A percentile compares a stretch with the other conserved stretches of the same genome.
Conservation (phyloP, 2,888 invertebrate genomes). For the Spatulosminthurus flaviceps region DNA sequence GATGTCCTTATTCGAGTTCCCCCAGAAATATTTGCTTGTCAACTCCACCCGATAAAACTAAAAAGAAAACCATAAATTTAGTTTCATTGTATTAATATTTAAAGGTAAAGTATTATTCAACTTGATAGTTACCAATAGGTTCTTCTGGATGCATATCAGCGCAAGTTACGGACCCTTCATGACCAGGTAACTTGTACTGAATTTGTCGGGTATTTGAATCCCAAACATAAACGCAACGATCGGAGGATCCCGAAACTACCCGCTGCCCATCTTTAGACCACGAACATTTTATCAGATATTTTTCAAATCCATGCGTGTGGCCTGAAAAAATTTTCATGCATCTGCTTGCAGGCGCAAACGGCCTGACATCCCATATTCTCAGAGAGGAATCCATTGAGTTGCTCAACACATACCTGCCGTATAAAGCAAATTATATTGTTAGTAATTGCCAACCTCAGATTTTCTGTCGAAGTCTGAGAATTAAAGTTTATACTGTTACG, state of each 20-base stretch:
- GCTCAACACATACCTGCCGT: slow-evolving; percentile 74
- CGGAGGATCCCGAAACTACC: slow-evolving; percentile 91
- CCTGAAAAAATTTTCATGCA: slow-evolving; percentile 80
- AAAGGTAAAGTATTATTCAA: too few relatives aligned
- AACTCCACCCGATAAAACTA: slow-evolving; percentile 90
- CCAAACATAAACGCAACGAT: slow-evolving; percentile 96
- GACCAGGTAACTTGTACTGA: slow-evolving; percentile 96
- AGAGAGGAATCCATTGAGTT: slow-evolving; percentile 97
- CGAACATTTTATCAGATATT: slow-evolving; percentile 88
- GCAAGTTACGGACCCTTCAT: slow-evolving; percentile 96
- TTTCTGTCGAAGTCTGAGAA: too few relatives aligned
- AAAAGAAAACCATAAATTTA: too few relatives aligned
- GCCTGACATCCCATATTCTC: slow-evolving; percentile 95
- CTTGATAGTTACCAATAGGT: slow-evolving; percentile 76
- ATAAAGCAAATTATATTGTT: too few relatives aligned
- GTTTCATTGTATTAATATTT: too few relatives aligned
- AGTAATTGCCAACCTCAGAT: too few relatives aligned
- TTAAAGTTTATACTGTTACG: too few relatives aligned
- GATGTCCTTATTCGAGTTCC: slow-evolving; percentile 75
- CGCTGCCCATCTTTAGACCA: slow-evolving; percentile 95
- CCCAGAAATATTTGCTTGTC: slow-evolving; percentile 96
- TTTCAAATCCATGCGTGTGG: slow-evolving; percentile 64
- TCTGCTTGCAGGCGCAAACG: slow-evolving; percentile 91
- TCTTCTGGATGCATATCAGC: slow-evolving; percentile 94
- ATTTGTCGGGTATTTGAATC: slow-evolving; percentile 91